These are phyloP conservation scores for Hippocampus barbouri DNA, from an alignment of 2,113 vertebrate species.

Conservation along the genomic window DNA sequence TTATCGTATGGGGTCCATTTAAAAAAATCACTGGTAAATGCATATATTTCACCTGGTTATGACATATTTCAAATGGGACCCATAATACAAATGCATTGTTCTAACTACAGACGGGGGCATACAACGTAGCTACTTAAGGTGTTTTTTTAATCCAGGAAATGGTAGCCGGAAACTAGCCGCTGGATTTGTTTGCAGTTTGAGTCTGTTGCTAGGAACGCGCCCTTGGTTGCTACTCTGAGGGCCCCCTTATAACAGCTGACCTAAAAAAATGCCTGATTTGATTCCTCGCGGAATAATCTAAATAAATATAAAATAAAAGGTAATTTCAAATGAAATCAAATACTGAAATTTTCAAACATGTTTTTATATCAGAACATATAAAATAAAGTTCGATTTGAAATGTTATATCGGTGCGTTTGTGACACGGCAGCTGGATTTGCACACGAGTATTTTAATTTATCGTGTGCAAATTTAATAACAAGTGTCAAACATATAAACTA, in stretches of 20 bases:
- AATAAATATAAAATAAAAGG: background rate
- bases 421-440: slow-evolving; percentile 31
- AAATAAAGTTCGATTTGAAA: background rate
- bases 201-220: slow-evolving; percentile 53
- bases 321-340: background rate
- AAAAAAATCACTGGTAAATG: too few relatives aligned
- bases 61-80: background rate
- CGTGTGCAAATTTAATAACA: background rate
- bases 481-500: background rate
- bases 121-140: background rate
- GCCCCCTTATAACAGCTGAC: slow-evolving; percentile 20
- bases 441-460: background rate
- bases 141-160: background rate
- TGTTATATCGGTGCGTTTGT: background rate
- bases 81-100: background rate
- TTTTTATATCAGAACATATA: background rate
- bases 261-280: slow-evolving; percentile 13
- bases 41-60: too few relatives aligned
- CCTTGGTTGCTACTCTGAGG: slow-evolving; percentile 50
- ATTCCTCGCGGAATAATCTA: background rate
- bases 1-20: background rate
- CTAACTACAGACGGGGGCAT: background rate
- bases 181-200: slow-evolving; percentile 22
- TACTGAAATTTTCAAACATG: background rate
- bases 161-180: background rate